Conservation (phyloP, 2,797 vertebrate genomes). For the Hydrocynus forskahlii region DNA sequence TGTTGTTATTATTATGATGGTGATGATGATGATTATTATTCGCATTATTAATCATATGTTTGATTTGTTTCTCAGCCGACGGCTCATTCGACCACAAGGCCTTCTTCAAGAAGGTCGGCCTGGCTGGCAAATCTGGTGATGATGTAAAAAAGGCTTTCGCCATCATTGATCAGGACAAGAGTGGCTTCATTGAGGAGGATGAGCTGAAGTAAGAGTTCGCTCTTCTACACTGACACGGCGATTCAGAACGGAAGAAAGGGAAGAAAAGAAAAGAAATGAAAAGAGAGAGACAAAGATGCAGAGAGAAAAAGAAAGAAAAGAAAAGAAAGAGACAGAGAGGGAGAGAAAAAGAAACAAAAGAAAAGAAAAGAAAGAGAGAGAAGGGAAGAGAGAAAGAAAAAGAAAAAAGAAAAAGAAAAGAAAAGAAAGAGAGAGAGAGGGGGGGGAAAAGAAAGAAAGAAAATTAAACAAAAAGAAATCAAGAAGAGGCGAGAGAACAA, state of each 20-base stretch:
- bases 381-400: too few species aligned
- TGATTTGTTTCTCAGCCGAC: slow-evolving; percentile 70
- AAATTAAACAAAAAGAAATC: too few species aligned
- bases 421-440: too few species aligned
- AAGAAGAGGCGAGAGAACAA: too few species aligned
- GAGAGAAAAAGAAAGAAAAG: neutral
- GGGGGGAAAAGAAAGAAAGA: too few species aligned
- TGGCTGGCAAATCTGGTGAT: slow-evolving; percentile 72
- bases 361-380: too few species aligned
- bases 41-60: neutral
- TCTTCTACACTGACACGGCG: neutral
- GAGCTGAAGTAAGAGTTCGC: slow-evolving; percentile 80
- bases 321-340: neutral
- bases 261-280: neutral
- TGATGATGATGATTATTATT: neutral
- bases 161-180: slow-evolving; percentile 86
- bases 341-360: too few species aligned
- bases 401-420: too few species aligned
- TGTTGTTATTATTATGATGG: neutral
- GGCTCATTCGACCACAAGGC: slow-evolving; percentile 81
- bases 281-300: neutral
- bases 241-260: neutral
- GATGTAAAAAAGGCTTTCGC: slow-evolving; percentile 80
- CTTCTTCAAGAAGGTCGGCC: slow-evolving; percentile 78
- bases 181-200: slow-evolving; percentile 84